Conservation (phyloP, 2,888 invertebrate genomes). For the Sceliomorpha sp. region DNA sequence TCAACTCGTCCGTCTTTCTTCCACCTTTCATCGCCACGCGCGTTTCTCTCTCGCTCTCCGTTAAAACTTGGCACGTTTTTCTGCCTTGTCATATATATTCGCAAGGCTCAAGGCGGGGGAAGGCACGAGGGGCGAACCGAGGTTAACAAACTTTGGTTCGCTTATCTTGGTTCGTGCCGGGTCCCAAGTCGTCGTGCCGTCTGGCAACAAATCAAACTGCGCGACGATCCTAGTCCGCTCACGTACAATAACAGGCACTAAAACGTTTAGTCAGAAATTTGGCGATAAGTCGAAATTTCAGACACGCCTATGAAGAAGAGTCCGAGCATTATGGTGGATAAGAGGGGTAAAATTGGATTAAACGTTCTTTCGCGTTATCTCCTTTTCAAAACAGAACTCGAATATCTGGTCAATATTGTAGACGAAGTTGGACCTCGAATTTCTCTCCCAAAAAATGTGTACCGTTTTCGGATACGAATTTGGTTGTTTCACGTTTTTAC, state of each 20-base stretch:
- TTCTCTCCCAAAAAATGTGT: too few species aligned
- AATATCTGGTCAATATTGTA: too few species aligned
- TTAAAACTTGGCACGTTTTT: conserved; percentile 51
- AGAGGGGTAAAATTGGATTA: too few species aligned
- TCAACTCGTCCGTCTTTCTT: too few species aligned
- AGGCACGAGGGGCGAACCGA: conserved; percentile 47
- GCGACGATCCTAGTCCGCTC: conserved; percentile 48
- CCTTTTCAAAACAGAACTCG: too few species aligned
- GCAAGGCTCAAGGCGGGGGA: conserved; percentile 33
- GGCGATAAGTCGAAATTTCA: conserved; percentile 44
- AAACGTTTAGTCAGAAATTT: conserved; percentile 54
- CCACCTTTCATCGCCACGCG: conserved; percentile 1
- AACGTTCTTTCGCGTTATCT: too few species aligned
- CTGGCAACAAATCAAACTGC: conserved; percentile 53
- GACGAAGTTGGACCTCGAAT: too few species aligned
- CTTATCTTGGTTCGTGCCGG: conserved; percentile 54
- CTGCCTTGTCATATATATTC: conserved; percentile 38
- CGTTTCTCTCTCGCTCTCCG: conserved; percentile 16
- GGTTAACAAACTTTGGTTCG: conserved; percentile 59
- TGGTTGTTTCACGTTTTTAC: too few species aligned
- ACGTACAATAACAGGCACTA: conserved; percentile 53
- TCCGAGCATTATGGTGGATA: conserved; percentile 18
- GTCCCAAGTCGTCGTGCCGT: conserved; percentile 50
- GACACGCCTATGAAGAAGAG: conserved; percentile 36
- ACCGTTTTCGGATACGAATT: too few species aligned